phyloP scores from a whole-genome alignment of 64 coral and sea anemone genomes.

The Porites australiensis region DNA sequence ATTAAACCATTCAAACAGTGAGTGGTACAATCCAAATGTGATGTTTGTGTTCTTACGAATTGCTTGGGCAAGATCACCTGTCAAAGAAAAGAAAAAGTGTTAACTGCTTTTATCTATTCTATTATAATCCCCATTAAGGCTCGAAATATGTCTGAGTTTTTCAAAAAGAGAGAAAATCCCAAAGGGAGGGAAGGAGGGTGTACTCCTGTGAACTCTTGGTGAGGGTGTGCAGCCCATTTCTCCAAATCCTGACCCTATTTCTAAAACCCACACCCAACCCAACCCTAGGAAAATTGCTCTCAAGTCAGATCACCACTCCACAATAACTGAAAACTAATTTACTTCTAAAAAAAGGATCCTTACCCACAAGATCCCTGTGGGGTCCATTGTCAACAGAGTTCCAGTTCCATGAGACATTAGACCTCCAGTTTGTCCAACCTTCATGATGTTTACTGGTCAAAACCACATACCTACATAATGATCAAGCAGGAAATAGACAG shows the following conservation, averaged over 20 bases:
- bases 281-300: not conserved
- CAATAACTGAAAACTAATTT: not conserved
- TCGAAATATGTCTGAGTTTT: too few relatives aligned
- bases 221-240: too few relatives aligned
- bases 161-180: too few relatives aligned
- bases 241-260: not conserved
- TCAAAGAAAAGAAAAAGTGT: conserved; percentile 5
- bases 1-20: conserved; percentile 94
- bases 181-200: too few relatives aligned
- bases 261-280: not conserved
- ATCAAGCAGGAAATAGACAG: too few relatives aligned
- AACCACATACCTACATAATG: conserved; percentile 62
- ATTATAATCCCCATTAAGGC: not conserved
- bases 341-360: not conserved
- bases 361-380: conserved; percentile 86
- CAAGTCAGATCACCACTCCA: too few relatives aligned
- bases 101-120: not conserved
- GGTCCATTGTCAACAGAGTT: conserved; percentile 92
- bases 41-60: conserved; percentile 77
- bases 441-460: conserved; percentile 88
- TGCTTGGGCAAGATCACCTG: conserved; percentile 80
- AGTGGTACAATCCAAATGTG: conserved; percentile 92
- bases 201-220: too few relatives aligned
- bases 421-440: conserved; percentile 87
- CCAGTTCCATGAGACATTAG: conserved; percentile 89